Base-by-base conservation (phyloP, 2,797 vertebrate species). In the Rhyacichthys aspro region DNA sequence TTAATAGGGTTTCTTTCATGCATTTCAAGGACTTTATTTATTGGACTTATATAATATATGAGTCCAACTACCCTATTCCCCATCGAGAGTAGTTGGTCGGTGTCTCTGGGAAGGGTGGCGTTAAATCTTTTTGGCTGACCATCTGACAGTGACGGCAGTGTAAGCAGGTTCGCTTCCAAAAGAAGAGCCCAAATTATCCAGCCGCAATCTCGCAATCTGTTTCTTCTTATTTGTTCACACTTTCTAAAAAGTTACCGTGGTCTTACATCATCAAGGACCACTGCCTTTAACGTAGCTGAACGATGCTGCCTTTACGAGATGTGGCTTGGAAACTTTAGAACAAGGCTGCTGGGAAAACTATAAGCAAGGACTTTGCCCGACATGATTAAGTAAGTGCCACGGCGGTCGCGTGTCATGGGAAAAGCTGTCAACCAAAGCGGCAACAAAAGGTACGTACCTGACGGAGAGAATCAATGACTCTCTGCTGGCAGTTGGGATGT, bases 201-300 rank as follows among this genome's bases (percentile, higher is more conserved):
- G 43, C 19, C 58, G 18, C 15, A 70, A 43, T 63, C 62, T 37
- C 43, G 17, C 19, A 39, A 14, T 44, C 15, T 65, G 19, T 17
- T 16, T 49, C 47, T 67, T 50, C 50, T 15, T 11, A 53, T 69
- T 53, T 59, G 41, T 39, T 59, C n/a, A 37, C 5, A 58, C 16
- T 28, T 59, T 50, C n/a, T 36, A 32, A 23, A 39, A 54, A 45
- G 44, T 59, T 55, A 56, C 68, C 12, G 17, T 10, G 52, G 18
- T 1, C 7, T 53, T 74, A 15, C 68, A 43, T 78, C 68, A 78
- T 57, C 47, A 63, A 45, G 55, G 63, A 8, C 65, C 41, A 55
- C 55, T 33, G 61, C 47, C 23, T 58, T 71, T 43, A 48, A 65
- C 58, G 38, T 18, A 5, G n/a, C 17, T 23, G 14, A 48, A 47